phyloP scores from a whole-genome alignment of 2,888 invertebrate species.

The Drosophila yooni region DNA sequence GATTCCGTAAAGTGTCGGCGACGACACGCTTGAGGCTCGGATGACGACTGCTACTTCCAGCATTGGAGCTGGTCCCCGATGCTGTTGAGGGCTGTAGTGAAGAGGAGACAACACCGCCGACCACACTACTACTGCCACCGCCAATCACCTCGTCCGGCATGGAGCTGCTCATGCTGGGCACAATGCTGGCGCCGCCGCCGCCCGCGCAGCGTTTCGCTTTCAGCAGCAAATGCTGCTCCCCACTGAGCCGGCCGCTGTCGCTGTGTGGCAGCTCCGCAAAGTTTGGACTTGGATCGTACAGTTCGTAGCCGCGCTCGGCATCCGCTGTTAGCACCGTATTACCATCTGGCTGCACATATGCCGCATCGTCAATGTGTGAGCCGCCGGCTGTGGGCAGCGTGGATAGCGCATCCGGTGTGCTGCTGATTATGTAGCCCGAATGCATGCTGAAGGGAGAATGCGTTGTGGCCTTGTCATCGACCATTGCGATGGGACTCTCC shows the following conservation, averaged over 20 bases:
- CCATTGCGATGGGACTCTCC: constrained; percentile 80
- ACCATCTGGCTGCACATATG: constrained; percentile 78
- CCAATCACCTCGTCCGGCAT: constrained; percentile 79
- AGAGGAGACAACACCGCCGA: constrained; percentile 45
- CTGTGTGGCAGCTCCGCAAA: constrained; percentile 71
- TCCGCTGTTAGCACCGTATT: constrained; percentile 40
- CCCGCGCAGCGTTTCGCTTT: constrained; percentile 46
- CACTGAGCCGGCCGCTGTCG: constrained; percentile 61
- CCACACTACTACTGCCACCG: constrained; percentile 29
- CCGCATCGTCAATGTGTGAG: constrained; percentile 59
- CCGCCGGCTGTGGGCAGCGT: constrained; percentile 79
- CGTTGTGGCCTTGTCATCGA: constrained; percentile 77
- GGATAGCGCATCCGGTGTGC: constrained; percentile 81
- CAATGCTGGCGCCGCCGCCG: constrained; percentile 50
- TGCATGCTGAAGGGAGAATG: constrained; percentile 84
- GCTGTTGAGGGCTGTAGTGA: constrained; percentile 80
- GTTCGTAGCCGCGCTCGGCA: constrained; percentile 75
- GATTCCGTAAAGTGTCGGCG: constrained; percentile 72
- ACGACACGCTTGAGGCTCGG: constrained; percentile 75
- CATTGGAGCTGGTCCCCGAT: constrained; percentile 82
- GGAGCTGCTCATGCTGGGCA: constrained; percentile 76
- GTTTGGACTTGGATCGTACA: constrained; percentile 82
- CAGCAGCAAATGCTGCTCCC: constrained; percentile 76
- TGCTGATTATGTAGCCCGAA: constrained; percentile 82
- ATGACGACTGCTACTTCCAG: constrained; percentile 68